Base-by-base conservation (phyloP, 2,113 vertebrate species). In the Semnornis frantzii region DNA sequence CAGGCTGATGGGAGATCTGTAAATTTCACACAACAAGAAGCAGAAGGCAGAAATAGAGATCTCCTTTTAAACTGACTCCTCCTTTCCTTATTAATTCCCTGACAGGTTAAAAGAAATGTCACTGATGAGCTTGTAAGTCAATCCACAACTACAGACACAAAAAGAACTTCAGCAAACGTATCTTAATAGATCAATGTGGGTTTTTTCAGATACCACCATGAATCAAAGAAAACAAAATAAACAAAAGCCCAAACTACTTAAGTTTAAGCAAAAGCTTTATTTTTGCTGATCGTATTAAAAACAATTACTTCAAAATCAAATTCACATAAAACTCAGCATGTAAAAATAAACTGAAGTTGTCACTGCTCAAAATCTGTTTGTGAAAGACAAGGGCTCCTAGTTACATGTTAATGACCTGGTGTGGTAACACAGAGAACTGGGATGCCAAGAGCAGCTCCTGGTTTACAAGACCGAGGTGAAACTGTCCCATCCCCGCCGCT, bases 241-340 rank as follows among this genome's bases (percentile, higher is more conserved):
- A 50, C 48, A 52, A 52, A 52, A 52, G 7, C 50, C 50, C 50
- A 42, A 39, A 91, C 50, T 46, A 55, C 52, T 52, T 33, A 23
- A 25, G 75, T 89, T 85, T 92, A 85, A 86, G 91, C 68, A 94
- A 93, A 88, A 95, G 87, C 82, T 97, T 98, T 97, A 97, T 97
- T 97, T 96, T 82, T 92, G 85, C 84, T 94, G 85, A 91, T 93
- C 83, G 72, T 86, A 96, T 94, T 92, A 94, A 97, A 97, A 97
- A 63, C 91, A 93, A 68, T 91, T 77, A 90, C 68, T 92, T 96
- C 39, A 91, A 95, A 95, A 87, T 75, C 74, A 92, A 95, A 82
- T 82, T 86, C 81, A 95, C 84, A 93, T 92, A 94, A 95, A 92
- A 93, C 76, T 94, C 86, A 87, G n/a, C 50, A 79, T 31, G 70